Percentiles rank a stretch among this genome's conserved stretches.
phyloP scores from a whole-genome alignment of 2,797 vertebrate genomes.

The Aphelocoma californica region DNA sequence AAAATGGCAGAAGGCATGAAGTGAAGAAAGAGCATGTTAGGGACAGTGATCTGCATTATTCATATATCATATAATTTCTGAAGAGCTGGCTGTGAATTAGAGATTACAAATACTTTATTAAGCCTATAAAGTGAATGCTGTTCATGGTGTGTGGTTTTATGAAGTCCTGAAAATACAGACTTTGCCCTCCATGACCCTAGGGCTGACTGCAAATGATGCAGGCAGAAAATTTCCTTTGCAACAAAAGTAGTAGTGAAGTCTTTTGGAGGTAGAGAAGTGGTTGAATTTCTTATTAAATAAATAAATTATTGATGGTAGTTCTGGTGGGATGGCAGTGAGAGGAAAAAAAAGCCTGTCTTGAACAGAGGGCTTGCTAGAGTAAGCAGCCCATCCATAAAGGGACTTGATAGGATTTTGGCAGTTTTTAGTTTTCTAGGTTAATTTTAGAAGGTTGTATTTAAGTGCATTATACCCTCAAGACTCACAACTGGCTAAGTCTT shows the following conservation, averaged over 20 bases:
- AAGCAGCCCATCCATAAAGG: not conserved
- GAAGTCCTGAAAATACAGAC: not conserved
- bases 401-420: not conserved
- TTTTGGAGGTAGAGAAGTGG: not conserved
- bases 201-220: not conserved
- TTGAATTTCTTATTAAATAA: not conserved
- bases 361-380: not conserved
- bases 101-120: conserved; percentile 17
- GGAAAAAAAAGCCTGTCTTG: not conserved
- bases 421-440: not conserved
- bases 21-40: not conserved
- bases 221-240: not conserved
- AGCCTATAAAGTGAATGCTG: not conserved
- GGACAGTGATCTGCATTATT: not conserved
- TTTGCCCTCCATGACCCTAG: not conserved
- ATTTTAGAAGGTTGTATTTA: not conserved
- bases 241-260: not conserved
- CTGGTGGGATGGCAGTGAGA: not conserved
- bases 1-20: not conserved
- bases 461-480: not conserved
- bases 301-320: not conserved
- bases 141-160: not conserved
- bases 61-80: not conserved
- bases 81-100: not conserved
- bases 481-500: not conserved